Conservation (phyloP, 2,113 vertebrate genomes). For the Zapus hudsonius region DNA sequence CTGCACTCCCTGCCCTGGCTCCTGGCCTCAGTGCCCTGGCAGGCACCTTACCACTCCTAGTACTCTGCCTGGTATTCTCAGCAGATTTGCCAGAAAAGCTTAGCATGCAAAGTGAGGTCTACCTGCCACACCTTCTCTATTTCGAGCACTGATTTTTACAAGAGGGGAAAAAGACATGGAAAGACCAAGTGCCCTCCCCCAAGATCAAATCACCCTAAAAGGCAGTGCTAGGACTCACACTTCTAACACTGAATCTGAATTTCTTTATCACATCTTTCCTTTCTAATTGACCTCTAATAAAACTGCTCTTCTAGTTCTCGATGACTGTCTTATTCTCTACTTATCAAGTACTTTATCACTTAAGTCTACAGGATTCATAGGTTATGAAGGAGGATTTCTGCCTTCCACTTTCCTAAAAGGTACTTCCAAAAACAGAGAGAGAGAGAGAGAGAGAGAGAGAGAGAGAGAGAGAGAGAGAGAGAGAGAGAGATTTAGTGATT, state of each 20-base stretch:
- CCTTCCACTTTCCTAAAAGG: conserved; percentile 1
- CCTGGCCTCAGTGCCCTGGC: not conserved
- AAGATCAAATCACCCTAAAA: conserved; percentile 14
- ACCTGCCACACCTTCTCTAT: not conserved
- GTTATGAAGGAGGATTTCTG: conserved; percentile 30
- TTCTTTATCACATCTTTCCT: conserved; percentile 22
- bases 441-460: not conserved
- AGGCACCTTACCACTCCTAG: not conserved
- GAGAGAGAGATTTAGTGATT: not conserved
- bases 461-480: not conserved
- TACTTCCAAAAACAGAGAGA: not conserved
- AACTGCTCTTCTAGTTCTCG: not conserved
- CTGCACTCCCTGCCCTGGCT: not conserved
- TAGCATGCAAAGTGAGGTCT: not conserved
- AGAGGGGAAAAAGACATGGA: conserved; percentile 17
- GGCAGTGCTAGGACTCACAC: not conserved
- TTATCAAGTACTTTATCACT: conserved; percentile 22
- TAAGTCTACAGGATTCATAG: conserved; percentile 25
- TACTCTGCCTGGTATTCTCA: conserved; percentile 13
- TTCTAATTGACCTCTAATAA: conserved; percentile 20
- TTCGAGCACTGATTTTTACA: conserved; percentile 41
- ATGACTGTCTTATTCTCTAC: conserved; percentile 23
- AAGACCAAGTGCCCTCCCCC: conserved; percentile 21
- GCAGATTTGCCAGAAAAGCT: conserved; percentile 20
- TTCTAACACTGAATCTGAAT: conserved; percentile 14